Evolutionary conservation across 2,797 vertebrate genomes (phyloP).

Genomic region (Bradypodion ventrale): DNA sequence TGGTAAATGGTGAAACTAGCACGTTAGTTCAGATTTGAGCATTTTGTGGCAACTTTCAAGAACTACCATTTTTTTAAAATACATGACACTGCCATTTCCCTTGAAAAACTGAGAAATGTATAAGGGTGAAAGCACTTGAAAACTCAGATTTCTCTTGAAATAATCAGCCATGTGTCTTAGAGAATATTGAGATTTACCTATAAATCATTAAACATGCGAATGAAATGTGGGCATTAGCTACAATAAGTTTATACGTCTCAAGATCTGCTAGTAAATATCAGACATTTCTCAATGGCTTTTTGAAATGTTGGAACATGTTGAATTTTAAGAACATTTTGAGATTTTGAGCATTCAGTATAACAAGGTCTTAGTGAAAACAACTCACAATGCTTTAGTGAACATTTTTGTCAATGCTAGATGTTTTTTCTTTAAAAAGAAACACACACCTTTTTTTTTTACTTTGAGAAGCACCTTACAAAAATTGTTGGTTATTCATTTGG

Average conservation of each 20-base stretch:
- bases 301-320: not conserved
- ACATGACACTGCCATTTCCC: not conserved
- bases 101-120: not conserved
- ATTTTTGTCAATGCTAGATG: not conserved
- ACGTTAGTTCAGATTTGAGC: not conserved
- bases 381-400: not conserved
- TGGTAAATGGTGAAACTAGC: not conserved
- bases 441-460: not conserved
- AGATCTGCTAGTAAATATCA: not conserved
- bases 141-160: not conserved
- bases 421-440: not conserved
- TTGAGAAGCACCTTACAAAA: not conserved
- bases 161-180: not conserved
- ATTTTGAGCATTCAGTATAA: not conserved
- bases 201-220: not conserved
- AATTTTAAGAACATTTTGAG: not conserved
- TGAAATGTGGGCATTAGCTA: not conserved
- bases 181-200: not conserved
- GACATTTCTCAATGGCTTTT: not conserved
- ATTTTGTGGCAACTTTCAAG: conserved; percentile 7
- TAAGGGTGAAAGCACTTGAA: not conserved
- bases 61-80: not conserved
- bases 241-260: not conserved
- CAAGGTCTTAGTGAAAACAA: not conserved
- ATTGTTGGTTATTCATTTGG: not conserved